A percentile compares a stretch with the other conserved stretches of the same genome.
Evolutionary conservation across 2,113 vertebrate species (phyloP).

Genomic region (Microtus pennsylvanicus): DNA sequence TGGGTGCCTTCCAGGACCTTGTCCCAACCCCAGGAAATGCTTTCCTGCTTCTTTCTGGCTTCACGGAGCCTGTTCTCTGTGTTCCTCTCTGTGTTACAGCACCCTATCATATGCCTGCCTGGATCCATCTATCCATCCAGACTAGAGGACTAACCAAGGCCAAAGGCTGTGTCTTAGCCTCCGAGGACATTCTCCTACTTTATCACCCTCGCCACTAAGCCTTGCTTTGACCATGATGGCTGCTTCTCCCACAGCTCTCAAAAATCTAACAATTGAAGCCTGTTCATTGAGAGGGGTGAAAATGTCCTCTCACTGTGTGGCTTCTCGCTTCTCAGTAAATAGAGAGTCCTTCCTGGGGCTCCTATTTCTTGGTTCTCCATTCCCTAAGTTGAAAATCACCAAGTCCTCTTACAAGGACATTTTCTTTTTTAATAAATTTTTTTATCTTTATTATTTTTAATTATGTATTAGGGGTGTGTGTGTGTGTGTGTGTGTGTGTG

Average conservation of each 20-base stretch:
- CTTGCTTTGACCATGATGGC: not conserved
- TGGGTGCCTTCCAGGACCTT: not conserved
- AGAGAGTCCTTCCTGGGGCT: not conserved
- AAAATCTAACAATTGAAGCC: not conserved
- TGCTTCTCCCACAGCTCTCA: not conserved
- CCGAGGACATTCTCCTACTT: too few species aligned
- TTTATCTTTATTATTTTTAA: not conserved
- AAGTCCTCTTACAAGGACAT: not conserved
- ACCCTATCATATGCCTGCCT: rapidly evolving
- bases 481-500: not conserved
- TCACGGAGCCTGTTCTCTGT: not conserved
- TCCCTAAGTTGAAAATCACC: not conserved
- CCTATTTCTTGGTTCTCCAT: not conserved
- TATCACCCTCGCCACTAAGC: not conserved
- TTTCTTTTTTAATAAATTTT: not conserved
- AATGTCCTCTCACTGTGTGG: rapidly evolving
- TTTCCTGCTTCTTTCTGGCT: not conserved
- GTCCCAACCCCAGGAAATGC: not conserved
- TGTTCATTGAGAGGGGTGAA: rapidly evolving
- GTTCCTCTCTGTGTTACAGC: rapidly evolving
- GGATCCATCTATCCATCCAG: rapidly evolving
- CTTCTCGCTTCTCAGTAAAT: not conserved
- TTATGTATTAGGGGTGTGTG: not conserved
- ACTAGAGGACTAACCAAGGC: not conserved
- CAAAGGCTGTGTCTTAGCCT: not conserved